Evolutionary conservation across 2,888 invertebrate species (phyloP), one percentile per base, ranked within the genome.

Genomic region (Volucella bombylans): DNA sequence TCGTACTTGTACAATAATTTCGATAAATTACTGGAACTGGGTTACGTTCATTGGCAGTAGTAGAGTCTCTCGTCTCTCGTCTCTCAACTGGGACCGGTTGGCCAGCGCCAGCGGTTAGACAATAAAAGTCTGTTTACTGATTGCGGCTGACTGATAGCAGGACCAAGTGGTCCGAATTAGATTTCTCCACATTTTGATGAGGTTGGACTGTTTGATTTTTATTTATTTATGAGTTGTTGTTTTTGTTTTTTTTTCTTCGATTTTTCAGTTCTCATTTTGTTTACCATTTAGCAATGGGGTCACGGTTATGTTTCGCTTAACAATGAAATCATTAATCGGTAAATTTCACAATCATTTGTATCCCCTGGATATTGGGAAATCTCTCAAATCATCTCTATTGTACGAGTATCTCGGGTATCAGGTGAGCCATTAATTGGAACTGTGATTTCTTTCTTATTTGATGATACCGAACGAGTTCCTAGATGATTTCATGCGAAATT

Each of bases 301-400:
- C 86, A 86, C 54, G 86, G 86, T 86, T 86, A 86, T 57, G 68
- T 73, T 85, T 39, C 55, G 81, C 67, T 72, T 85, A 85, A 85
- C 85, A 85, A 85, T 85, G 85, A 81, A 85, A 85, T 85, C 85
- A 85, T 85, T 85, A 85, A 85, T 85, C 85, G 85, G 64, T 23
- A 31, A 64, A 68, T 85, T 85, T 85, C 85, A 72, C 81, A 85
- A 85, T 72, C 41, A 74, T 67, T 55, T 59, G 43, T 64, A 71
- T 72, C 67, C 43, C 62, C 23, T 68, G 71, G 67, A 50, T 67
- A 71, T 85, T 85, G 72, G 76, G 85, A 76, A 85, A 85, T 68
- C 67, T 67, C 15, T 71, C 31, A 57, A 77, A 81, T 81, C 81
- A 77, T 85, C 76, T 85, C 61, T 41, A 72, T 72, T 71, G 74